Percentiles rank a stretch among this genome's conserved stretches.
These are phyloP conservation scores for Austrolebias charrua DNA, from an alignment of 2,797 vertebrate species.

Conservation along the genomic window DNA sequence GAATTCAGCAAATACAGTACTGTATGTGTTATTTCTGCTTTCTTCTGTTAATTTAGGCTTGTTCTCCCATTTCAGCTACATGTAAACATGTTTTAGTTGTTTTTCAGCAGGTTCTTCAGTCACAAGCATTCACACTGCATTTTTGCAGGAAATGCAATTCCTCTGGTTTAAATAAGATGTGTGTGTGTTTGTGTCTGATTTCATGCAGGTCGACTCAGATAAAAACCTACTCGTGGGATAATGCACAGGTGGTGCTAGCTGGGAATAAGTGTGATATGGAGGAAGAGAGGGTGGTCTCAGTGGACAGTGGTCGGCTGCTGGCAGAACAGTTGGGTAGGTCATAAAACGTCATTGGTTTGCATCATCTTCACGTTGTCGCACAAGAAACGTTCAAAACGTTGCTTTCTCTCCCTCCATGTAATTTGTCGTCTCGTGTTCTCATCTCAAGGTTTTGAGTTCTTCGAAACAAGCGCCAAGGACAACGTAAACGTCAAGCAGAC, in stretches of 20 bases:
- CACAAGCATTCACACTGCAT: no score
- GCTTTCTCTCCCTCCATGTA: not conserved
- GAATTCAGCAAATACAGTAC: no score
- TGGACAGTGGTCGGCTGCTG: constrained; percentile 90
- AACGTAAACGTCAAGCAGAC: constrained; percentile 98
- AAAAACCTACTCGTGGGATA: constrained; percentile 98
- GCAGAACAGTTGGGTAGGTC: constrained; percentile 94
- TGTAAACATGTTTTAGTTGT: no score
- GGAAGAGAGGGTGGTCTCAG: constrained; percentile 91
- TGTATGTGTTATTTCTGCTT: no score
- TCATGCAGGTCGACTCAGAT: constrained; percentile 93
- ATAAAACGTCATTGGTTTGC: not conserved
- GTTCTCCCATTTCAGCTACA: no score
- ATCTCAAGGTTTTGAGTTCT: constrained; percentile 93
- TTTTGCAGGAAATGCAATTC: no score
- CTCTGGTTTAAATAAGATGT: not conserved
- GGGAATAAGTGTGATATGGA: constrained; percentile 98
- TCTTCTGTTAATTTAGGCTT: no score
- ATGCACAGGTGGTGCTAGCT: constrained; percentile 95
- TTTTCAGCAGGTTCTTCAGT: no score
- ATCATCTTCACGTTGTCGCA: not conserved
- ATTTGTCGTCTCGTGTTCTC: not conserved
- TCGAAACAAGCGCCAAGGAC: constrained; percentile 97
- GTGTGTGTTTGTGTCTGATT: constrained; percentile 28
- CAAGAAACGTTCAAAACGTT: not conserved